A percentile compares a stretch with the other conserved stretches of the same genome.
Evolutionary conservation across 2,888 invertebrate genomes (phyloP).

Genomic region (Onchidella celtica): DNA sequence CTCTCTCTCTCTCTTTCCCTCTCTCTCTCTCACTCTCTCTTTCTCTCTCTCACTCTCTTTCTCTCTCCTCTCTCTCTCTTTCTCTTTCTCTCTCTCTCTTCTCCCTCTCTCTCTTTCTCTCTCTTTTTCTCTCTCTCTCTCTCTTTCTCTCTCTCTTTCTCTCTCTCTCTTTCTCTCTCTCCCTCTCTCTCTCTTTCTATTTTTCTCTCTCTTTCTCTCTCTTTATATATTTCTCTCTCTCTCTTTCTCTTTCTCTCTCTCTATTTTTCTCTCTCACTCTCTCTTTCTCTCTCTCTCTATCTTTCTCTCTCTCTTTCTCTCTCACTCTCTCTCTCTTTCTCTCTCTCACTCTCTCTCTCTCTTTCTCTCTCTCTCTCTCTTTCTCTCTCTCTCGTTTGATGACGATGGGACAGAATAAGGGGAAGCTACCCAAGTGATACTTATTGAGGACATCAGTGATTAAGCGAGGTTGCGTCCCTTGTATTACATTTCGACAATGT

Average conservation of each 20-base stretch:
- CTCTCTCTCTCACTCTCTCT: neutral
- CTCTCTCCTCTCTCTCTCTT: neutral
- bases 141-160: neutral
- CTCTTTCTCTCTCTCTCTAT: too few species aligned
- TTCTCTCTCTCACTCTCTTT: neutral
- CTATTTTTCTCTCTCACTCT: too few species aligned
- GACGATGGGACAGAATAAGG: too few species aligned
- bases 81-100: conserved; percentile 2
- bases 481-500: too few species aligned
- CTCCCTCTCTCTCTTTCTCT: neutral
- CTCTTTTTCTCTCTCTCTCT: neutral
- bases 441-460: too few species aligned
- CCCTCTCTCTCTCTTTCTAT: too few species aligned
- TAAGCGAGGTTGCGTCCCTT: too few species aligned
- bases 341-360: neutral
- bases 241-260: too few species aligned
- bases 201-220: too few species aligned
- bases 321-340: neutral
- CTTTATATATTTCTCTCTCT: too few species aligned
- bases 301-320: too few species aligned
- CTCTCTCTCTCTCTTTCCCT: neutral
- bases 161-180: neutral
- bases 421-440: too few species aligned
- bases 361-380: neutral
- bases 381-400: neutral